Evolutionary conservation across 1,140 invertebrate species (phyloP), one percentile per base, ranked within the genome.

Genomic region (Frieseomelitta varia): DNA sequence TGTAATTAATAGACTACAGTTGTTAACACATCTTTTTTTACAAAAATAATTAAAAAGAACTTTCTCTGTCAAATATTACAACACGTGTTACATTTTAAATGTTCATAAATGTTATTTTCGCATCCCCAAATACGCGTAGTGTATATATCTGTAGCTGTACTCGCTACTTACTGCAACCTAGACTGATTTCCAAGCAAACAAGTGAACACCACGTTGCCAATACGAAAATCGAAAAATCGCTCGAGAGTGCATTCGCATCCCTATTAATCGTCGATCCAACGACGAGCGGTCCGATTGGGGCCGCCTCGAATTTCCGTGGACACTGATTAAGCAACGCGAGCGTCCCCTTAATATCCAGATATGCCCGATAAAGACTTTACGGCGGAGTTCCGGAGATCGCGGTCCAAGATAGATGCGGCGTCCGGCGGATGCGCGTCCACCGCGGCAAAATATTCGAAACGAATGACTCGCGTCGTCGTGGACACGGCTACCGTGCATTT

Each of bases 401-500:
- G 65, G 63, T 17, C n/a, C 81, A 67, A 84, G 81, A 84, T 84
- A 69, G 81, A 84, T 84, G 55, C 67, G 39, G 24, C 61, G 51
- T 61, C 69, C 30, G 27, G n/a, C 30, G 51, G 34, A 65, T 61
- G 51, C 58, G 67, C 75, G 77, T 87, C 78, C 53, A 74, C 47
- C 77, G 71, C 65, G 76, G 68, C 67, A 67, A 74, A 87, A 75
- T 79, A 67, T 71, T 77, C 74, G 79, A 86, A 82, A 89, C 84
- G 75, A 89, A 89, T 89, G 84, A 78, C 30, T 53, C 61, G 80
- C 67, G 84, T 86, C 81, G 80, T 67, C 61, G 58, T 79, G 80
- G 77, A 89, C 88, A 94, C 85, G 74, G 89, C 91, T 91, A 91
- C 87, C 85, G 91, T 92, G 90, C 89, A 93, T 93, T 92, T 93